phyloP scores from a whole-genome alignment of 2,113 vertebrate genomes.

The Camelus dromedarius region DNA sequence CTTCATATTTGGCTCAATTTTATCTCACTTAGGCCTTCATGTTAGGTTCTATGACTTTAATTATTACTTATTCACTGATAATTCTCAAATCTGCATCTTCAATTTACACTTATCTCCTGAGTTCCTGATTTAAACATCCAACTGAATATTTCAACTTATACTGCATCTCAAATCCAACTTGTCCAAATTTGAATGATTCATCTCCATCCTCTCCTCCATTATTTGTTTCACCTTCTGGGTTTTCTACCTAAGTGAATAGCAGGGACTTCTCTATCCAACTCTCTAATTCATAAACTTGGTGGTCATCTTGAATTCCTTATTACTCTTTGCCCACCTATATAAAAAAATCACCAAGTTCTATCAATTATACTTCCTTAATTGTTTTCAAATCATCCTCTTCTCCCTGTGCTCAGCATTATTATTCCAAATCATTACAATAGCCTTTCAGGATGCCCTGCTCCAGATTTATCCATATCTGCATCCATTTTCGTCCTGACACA shows the following conservation, averaged over 20 bases:
- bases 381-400: background rate
- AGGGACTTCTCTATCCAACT: background rate
- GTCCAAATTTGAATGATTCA: background rate
- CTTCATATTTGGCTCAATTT: background rate
- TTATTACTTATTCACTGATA: background rate
- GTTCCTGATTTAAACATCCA: background rate
- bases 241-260: background rate
- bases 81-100: background rate
- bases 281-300: background rate
- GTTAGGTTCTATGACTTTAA: background rate
- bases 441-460: background rate
- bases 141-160: background rate
- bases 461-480: background rate
- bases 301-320: background rate
- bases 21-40: background rate
- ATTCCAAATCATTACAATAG: slow-evolving; percentile 8
- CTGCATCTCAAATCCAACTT: background rate
- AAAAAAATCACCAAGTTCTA: background rate
- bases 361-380: background rate
- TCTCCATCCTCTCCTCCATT: background rate
- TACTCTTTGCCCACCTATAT: background rate
- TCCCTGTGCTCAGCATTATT: background rate
- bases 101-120: background rate
- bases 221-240: background rate
- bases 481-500: background rate